Evolutionary conservation across 1,140 invertebrate species (phyloP), one percentile per base, ranked within the genome.

Genomic region (Anastrepha obliqua): DNA sequence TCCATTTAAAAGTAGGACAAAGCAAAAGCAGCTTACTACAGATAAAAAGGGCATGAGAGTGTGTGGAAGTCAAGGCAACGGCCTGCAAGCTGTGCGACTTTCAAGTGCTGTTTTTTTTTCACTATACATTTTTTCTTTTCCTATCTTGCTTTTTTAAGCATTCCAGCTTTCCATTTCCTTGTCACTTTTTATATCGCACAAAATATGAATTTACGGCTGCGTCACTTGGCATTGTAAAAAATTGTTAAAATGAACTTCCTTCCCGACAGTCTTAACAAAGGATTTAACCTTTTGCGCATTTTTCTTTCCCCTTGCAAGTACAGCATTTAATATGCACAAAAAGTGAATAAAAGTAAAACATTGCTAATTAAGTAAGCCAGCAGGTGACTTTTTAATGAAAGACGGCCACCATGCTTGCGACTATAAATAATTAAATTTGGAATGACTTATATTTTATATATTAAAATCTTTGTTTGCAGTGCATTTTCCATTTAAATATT

Each of bases 351-450:
- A 81, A 29, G 0, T 9, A 15, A 0, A 78, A 78, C 15, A 55
- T 9, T 7, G 47, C 74, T 81, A 81, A 81, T 81, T 81, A 81
- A 81, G 74, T 81, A 81, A 81, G 74, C 55, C 74, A 81, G 74
- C 74, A 81, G 47, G 74, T 81, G 47, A 81, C 29, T 81, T 81
- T 81, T 81, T 81, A 81, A 81, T 81, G 47, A 81, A 81, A 15
- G 0, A 0, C n/a, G 5, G 17, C 7, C 47, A 17, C n/a, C 74
- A 55, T 5, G 47, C 47, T 20, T 78, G 74, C 47, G 2, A 62
- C 4, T 29, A 55, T 81, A 55, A 81, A 81, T 81, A 81, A 81
- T 81, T 81, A 58, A 81, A 58, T 55, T 81, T 81, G 20, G 55
- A 51, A 15, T 81, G 29, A 86, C 11, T 86, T 86, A 86, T 58